These are phyloP conservation scores for Dicyrtomina minuta DNA, from an alignment of 2,888 invertebrate species.

Conservation along the genomic window DNA sequence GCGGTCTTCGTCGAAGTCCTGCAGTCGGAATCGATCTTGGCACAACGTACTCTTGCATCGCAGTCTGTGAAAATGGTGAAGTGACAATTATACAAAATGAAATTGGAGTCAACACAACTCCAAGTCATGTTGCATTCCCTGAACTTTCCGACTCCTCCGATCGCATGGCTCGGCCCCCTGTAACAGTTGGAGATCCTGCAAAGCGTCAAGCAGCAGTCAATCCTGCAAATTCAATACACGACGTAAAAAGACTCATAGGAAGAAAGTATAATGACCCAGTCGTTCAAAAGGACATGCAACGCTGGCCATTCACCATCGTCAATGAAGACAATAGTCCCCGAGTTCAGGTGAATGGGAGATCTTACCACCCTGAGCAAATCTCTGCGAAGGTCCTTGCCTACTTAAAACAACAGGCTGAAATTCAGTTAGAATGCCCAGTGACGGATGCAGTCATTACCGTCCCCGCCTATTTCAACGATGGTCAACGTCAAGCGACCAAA, in stretches of 20 bases:
- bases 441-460: slow-evolving; percentile 76
- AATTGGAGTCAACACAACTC: background rate
- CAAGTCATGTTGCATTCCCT: background rate
- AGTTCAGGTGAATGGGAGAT: slow-evolving; percentile 57
- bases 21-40: slow-evolving; percentile 45
- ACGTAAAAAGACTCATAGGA: slow-evolving; percentile 91
- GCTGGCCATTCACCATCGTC: slow-evolving; percentile 88
- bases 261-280: slow-evolving; percentile 81
- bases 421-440: slow-evolving; percentile 78
- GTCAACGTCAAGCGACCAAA: slow-evolving; percentile 66
- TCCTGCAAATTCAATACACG: slow-evolving; percentile 56
- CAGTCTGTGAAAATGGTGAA: slow-evolving; percentile 32
- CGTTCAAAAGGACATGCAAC: slow-evolving; percentile 91
- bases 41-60: slow-evolving; percentile 42
- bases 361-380: slow-evolving; percentile 65
- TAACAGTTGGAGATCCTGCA: background rate
- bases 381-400: slow-evolving; percentile 72
- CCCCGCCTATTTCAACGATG: slow-evolving; percentile 74
- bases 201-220: background rate
- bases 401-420: slow-evolving; percentile 90
- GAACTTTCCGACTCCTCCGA: background rate
- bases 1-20: too few species aligned
- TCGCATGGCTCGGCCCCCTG: background rate
- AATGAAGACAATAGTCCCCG: slow-evolving; percentile 64
- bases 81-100: slow-evolving; percentile 36